These are phyloP conservation scores for Caenorhabditis elegans DNA, from an alignment of 1,140 invertebrate genomes.

Conservation along the genomic window WBcel235 BX284605.5:11728501-11729000, in stretches of 20 bases:
- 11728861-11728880: neutral
- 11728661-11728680: too few relatives aligned
- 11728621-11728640: too few relatives aligned
- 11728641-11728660: too few relatives aligned
- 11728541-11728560: too few relatives aligned
- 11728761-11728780: conserved; percentile 76
- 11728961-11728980: conserved; percentile 80
- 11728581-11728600: too few relatives aligned
- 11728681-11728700: too few relatives aligned
- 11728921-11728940: conserved; percentile 81
- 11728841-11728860: conserved; percentile 72
- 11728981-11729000: conserved; percentile 70
- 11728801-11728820: conserved; percentile 91
- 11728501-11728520: conserved; percentile 70
- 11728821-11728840: conserved; percentile 78
- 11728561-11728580: too few relatives aligned
- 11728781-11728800: conserved; percentile 91
- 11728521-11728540: conserved; percentile 54
- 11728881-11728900: conserved; percentile 69
- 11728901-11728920: conserved; percentile 81
- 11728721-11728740: conserved; percentile 58
- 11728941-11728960: conserved; percentile 79
- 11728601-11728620: too few relatives aligned
- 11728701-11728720: conserved; percentile 35
- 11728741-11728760: conserved; percentile 59